Percentiles rank a stretch among this genome's conserved stretches.
Evolutionary conservation across 2,888 invertebrate genomes (phyloP).

Genomic region (Cylloceria caligata): DNA sequence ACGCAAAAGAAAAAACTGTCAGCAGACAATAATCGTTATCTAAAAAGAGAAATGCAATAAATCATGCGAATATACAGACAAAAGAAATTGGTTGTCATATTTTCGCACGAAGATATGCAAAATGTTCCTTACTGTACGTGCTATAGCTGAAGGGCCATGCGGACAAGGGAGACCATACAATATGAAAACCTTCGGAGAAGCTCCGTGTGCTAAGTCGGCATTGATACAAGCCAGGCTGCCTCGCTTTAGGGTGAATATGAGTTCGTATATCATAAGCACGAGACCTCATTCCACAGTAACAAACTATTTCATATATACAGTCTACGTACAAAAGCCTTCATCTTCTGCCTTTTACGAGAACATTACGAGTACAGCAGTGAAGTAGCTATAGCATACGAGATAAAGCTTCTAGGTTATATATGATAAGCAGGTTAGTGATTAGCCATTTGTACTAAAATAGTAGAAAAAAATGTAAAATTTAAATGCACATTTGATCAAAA

Average conservation of each 20-base stretch:
- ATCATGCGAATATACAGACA: not conserved
- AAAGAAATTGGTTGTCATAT: not conserved
- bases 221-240: slow-evolving; percentile 40
- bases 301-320: slow-evolving; percentile 3
- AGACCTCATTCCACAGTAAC: slow-evolving; percentile 24
- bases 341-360: not conserved
- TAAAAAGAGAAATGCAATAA: not conserved
- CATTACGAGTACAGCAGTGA: not conserved
- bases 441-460: not conserved
- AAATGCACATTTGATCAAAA: not conserved
- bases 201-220: slow-evolving; percentile 30
- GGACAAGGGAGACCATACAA: slow-evolving; percentile 44
- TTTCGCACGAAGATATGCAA: not conserved
- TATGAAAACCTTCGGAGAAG: slow-evolving; percentile 45
- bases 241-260: slow-evolving; percentile 42
- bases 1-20: not conserved
- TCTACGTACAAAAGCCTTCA: slow-evolving; percentile 20
- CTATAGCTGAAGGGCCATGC: slow-evolving; percentile 16
- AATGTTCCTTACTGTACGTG: not conserved
- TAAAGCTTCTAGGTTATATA: not conserved
- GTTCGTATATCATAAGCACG: slow-evolving; percentile 23
- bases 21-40: not conserved
- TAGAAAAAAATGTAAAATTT: not conserved
- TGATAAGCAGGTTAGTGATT: not conserved
- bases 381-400: not conserved